phyloP scores from a whole-genome alignment of 2,113 vertebrate genomes.

The Platysteira castanea region DNA sequence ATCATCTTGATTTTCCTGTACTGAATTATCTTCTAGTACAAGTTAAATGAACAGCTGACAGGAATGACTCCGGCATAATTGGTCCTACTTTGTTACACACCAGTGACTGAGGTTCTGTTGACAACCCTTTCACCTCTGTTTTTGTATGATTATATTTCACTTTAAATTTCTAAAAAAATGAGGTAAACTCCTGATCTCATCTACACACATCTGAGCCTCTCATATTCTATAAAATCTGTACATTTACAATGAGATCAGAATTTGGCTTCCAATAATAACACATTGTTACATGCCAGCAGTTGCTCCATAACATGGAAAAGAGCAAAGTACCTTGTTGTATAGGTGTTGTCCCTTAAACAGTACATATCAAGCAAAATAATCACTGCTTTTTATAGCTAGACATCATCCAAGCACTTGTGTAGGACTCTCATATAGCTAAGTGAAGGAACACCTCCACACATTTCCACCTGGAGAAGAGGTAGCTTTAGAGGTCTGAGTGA shows the following conservation, averaged over 20 bases:
- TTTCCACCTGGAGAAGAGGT: not conserved
- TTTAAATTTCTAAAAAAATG: not conserved
- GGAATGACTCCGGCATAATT: not conserved
- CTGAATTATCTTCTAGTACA: not conserved
- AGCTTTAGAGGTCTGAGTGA: not conserved
- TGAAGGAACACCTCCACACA: not conserved
- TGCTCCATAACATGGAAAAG: not conserved
- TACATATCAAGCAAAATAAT: not conserved
- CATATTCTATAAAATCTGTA: not conserved
- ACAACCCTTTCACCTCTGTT: not conserved
- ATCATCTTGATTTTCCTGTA: not conserved
- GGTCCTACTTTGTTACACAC: not conserved
- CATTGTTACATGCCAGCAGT: not conserved
- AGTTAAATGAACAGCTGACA: not conserved
- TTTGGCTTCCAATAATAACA: slow-evolving; percentile 21
- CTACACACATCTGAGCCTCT: not conserved
- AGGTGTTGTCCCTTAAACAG: not conserved
- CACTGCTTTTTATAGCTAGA: not conserved
- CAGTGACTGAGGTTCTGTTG: rapidly evolving
- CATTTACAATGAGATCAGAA: slow-evolving; percentile 44
- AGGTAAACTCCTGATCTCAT: slow-evolving; percentile 7
- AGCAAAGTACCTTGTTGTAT: not conserved
- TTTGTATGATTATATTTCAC: not conserved
- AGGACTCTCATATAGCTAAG: not conserved
- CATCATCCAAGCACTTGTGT: not conserved